Evolutionary conservation across 2,113 vertebrate genomes (phyloP).

Genomic region (Xyliphius kryptos): DNA sequence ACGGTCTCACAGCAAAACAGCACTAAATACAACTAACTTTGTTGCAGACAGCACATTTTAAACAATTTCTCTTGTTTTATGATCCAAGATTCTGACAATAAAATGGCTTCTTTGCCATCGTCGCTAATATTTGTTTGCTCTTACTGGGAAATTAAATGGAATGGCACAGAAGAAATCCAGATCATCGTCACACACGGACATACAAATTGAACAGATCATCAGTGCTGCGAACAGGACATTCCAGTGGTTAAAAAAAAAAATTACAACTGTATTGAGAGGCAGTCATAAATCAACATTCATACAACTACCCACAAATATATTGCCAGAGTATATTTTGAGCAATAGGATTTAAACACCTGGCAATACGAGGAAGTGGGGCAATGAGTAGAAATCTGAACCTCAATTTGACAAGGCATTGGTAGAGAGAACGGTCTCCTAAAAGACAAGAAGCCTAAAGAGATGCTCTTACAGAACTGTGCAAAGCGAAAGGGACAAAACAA

Average conservation of each 20-base stretch:
- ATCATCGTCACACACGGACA: constrained; percentile 12
- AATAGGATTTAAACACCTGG: constrained; percentile 21
- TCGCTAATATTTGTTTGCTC: constrained; percentile 36
- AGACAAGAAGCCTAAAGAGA: constrained; percentile 16
- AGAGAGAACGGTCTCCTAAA: constrained; percentile 10
- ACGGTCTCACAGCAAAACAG: constrained; percentile 39
- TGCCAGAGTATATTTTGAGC: constrained; percentile 23
- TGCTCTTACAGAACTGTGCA: constrained; percentile 36
- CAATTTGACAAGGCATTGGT: constrained; percentile 24
- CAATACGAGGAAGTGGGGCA: constrained; percentile 14
- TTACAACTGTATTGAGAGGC: constrained; percentile 9
- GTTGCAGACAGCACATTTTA: constrained; percentile 29
- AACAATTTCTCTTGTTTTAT: neutral
- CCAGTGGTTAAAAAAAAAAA: constrained; percentile 33
- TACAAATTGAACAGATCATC: constrained; percentile 12
- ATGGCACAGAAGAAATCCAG: constrained; percentile 35
- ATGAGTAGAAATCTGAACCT: constrained; percentile 17
- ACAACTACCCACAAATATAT: constrained; percentile 30
- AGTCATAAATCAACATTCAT: constrained; percentile 36
- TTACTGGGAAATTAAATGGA: constrained; percentile 29
- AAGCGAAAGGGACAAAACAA: constrained; percentile 13
- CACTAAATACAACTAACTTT: constrained; percentile 28
- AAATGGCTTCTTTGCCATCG: constrained; percentile 4
- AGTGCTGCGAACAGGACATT: constrained; percentile 21
- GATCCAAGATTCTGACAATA: neutral